Conservation (phyloP, 53 echinoderm and acorn worm genomes). For the Paelopatides confundens region DNA sequence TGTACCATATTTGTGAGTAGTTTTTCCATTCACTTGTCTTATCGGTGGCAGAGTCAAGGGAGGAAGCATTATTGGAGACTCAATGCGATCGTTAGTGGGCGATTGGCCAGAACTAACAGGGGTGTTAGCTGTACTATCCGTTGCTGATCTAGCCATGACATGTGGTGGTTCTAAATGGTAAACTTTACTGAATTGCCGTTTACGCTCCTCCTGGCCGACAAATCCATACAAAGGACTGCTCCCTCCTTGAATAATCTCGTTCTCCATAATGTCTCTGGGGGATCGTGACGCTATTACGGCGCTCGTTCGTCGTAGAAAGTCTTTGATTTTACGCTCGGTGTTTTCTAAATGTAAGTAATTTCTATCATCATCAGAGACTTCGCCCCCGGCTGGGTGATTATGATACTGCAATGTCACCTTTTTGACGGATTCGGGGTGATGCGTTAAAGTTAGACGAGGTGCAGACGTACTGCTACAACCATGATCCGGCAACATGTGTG, state of each 20-base stretch:
- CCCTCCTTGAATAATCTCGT: conserved; percentile 1
- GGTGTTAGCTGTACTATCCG: conserved; percentile 20
- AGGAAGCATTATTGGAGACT: conserved; percentile 59
- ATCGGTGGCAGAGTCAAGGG: conserved; percentile 67
- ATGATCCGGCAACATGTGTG: neutral
- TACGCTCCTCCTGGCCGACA: conserved; percentile 70
- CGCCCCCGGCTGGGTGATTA: neutral
- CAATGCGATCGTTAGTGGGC: neutral
- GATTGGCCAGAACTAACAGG: neutral
- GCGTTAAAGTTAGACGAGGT: conserved; percentile 11
- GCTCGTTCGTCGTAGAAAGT: conserved; percentile 82
- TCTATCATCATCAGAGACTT: neutral
- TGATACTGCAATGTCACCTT: neutral
- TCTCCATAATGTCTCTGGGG: conserved; percentile 44
- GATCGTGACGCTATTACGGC: conserved; percentile 66
- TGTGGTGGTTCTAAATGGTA: conserved; percentile 74
- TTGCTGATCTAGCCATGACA: neutral
- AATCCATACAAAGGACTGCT: conserved; percentile 46
- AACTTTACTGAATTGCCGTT: conserved; percentile 82
- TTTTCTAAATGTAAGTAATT: conserved; percentile 63
- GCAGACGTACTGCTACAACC: neutral
- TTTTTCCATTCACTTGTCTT: neutral
- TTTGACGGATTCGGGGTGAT: neutral
- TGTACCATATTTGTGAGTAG: neutral
- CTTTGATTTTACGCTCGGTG: conserved; percentile 82